A percentile compares a stretch with the other conserved stretches of the same genome.
Evolutionary conservation across 2,888 invertebrate species (phyloP).

Genomic region (Bruchidius siliquastri): DNA sequence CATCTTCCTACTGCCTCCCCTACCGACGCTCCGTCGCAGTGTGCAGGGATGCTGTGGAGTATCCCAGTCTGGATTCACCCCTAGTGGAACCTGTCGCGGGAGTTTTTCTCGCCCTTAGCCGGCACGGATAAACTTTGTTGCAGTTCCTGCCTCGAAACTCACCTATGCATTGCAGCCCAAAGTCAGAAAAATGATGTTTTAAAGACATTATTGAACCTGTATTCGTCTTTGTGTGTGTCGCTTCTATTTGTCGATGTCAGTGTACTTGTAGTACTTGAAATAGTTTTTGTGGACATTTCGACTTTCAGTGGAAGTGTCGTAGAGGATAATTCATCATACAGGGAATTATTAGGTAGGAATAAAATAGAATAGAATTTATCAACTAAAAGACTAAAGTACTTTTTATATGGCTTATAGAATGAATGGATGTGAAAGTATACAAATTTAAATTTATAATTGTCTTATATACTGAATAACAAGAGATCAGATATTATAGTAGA

Average conservation of each 20-base stretch:
- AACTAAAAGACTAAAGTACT: no score
- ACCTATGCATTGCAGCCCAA: background rate
- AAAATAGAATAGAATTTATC: no score
- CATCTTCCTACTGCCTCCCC: constrained; percentile 28
- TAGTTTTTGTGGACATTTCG: background rate
- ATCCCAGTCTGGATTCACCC: constrained; percentile 39
- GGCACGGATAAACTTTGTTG: constrained; percentile 18
- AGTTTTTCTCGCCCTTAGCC: constrained; percentile 20
- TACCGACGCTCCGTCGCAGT: constrained; percentile 36
- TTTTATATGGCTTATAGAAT: no score
- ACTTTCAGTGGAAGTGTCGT: background rate
- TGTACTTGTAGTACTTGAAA: background rate
- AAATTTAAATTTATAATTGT: no score
- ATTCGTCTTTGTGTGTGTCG: background rate
- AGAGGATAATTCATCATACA: background rate
- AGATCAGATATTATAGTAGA: no score
- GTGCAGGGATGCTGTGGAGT: constrained; percentile 34
- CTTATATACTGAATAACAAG: no score
- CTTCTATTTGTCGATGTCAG: background rate
- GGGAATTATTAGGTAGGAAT: background rate
- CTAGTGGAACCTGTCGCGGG: constrained; percentile 29
- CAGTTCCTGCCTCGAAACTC: background rate
- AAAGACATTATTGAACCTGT: background rate
- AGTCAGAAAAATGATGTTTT: background rate
- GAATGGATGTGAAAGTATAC: no score